Evolutionary conservation across 2,888 invertebrate species (phyloP), one percentile per base, ranked within the genome.

Genomic region (Ischnus inquisitorius): DNA sequence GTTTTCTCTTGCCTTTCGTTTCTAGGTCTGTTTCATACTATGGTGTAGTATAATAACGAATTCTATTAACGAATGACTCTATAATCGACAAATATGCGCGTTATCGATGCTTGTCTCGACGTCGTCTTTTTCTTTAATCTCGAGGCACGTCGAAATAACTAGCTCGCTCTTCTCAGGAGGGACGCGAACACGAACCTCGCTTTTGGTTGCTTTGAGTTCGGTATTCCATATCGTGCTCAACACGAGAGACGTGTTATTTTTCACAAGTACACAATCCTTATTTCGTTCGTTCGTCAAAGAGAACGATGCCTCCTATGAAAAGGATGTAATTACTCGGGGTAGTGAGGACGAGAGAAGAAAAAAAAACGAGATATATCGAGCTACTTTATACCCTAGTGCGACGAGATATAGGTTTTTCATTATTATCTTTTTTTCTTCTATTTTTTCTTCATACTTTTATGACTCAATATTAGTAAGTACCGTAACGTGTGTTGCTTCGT

Each of bases 331-430:
- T 19, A 54, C 10, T 16, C 8, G 8, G 51, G 51, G 19, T 8
- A 8, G 6, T 54, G 54, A 43, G 62, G 46, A 34, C 62, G 46
- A 25, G 62, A 74, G 60, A 62, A 46, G 60, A 74, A 28, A 57
- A 62, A 62, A 19, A 16, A 48, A 34, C 62, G 62, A 62, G 46
- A 74, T 62, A 48, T 48, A 74, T 74, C 74, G 62, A 78, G 34
- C 46, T 69, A 43, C 34, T 39, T 34, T 57, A 57, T 71, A 71
- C 34, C 22, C n/a, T 60, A 78, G 54, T 54, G 51, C 57, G 22
- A 72, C 68, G 68, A 78, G 77, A 74, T 78, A 68, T 22, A 72
- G 48, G 25, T 60, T 75, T 71, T 74, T 25, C 43, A 19, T 71
- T 69, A 57, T 22, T 22, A 57, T 57, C 22, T 57, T 28, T 57